Evolutionary conservation across 2,113 vertebrate genomes (phyloP), one percentile per base, ranked within the genome.

Genomic region (Tyto alba): DNA sequence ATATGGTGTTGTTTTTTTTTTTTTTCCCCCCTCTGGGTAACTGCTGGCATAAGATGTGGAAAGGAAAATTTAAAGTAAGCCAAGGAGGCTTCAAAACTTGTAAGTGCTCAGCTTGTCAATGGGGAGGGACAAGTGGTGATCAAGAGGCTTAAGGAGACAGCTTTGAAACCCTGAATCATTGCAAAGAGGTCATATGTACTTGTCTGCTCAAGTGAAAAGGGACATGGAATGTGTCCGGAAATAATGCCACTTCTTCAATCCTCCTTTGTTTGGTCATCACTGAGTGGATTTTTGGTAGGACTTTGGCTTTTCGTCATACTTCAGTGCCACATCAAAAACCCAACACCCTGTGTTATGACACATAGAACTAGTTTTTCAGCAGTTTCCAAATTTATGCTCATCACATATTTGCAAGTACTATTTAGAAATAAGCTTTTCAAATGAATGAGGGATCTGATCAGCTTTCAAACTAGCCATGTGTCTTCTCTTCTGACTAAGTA

Each of bases 351-450:
- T 98, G 89, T 97, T 93, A 93, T 98, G 97, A 97, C 97, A 97
- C 75, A 95, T 57, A 88, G 92, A 97, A 95, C 93, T 95, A 94
- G 96, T 92, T 97, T 97, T 98, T 98, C 95, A 95, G 95, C 95
- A 92, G 95, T 97, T 98, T 97, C 96, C 89, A 95, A 96, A 97
- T 93, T 93, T 96, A 96, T 97, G 74, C 97, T 98, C 95, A 95
- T 92, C 85, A 89, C 92, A 95, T 96, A 97, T 97, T 98, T 98
- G 96, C 97, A 97, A 98, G 97, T 96, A 96, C 86, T 96, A 94
- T 98, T 97, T 95, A 96, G 98, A 98, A 98, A 97, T 80, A 97
- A 97, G 96, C 96, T 97, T 97, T 97, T 98, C 96, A 98, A 98
- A 97, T 97, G 96, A 97, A 97, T 36, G 92, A 94, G 96, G 86